Evolutionary conservation across 2,113 vertebrate species (phyloP).

Genomic region (Sisor rabdophorus): DNA sequence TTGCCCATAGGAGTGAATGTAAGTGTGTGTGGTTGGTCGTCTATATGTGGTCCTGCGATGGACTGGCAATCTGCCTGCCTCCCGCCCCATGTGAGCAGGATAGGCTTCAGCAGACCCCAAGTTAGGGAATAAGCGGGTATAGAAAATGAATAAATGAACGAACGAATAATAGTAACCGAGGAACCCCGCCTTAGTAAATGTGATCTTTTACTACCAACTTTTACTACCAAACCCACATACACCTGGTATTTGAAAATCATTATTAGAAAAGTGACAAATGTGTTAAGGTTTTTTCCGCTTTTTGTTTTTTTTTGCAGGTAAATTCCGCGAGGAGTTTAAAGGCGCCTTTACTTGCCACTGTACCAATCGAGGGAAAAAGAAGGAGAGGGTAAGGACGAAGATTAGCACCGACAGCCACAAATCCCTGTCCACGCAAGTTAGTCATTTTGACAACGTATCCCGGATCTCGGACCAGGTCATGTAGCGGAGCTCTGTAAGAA

Average conservation of each 20-base stretch:
- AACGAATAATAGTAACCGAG: too few relatives aligned
- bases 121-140: too few relatives aligned
- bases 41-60: too few relatives aligned
- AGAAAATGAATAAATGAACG: too few relatives aligned
- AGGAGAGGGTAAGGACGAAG: conserved; percentile 68
- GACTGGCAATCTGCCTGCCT: too few relatives aligned
- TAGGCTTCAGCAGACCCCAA: too few relatives aligned
- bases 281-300: neutral
- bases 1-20: too few relatives aligned
- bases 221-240: too few relatives aligned
- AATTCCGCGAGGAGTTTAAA: conserved; percentile 96
- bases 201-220: too few relatives aligned
- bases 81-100: too few relatives aligned
- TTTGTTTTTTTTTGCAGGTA: conserved; percentile 71
- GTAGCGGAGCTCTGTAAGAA: conserved; percentile 54
- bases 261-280: neutral
- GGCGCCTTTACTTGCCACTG: conserved; percentile 88
- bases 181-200: too few relatives aligned
- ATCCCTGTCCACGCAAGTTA: conserved; percentile 87
- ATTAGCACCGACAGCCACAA: conserved; percentile 86
- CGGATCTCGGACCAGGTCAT: conserved; percentile 85
- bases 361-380: conserved; percentile 60
- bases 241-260: neutral
- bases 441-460: conserved; percentile 82
- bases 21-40: too few relatives aligned